Base-by-base conservation (phyloP, 2,113 vertebrate species). In the Microcebus jonahi region DNA sequence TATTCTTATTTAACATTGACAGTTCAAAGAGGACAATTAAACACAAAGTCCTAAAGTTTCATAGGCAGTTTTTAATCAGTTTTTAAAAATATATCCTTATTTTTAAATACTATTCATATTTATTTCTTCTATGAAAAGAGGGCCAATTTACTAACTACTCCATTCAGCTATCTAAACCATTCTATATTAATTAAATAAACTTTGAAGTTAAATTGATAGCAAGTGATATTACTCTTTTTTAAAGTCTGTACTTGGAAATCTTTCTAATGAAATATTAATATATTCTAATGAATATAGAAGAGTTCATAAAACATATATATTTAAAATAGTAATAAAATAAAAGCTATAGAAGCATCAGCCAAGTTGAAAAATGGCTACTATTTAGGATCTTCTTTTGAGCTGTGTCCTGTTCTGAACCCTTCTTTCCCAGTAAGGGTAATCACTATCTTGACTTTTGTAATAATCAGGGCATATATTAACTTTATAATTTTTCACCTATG, bases 131-230 rank as follows among this genome's bases (percentile, higher is more conserved):
- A 50, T 48, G 27, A 84, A 20, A 59, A 73, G 6, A 73, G 3
- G 9, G 3, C 2, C 50, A 87, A 25, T n/a, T 82, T 65, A 55
- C 27, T 67, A 88, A 88, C 8, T 83, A 42, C 2, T 50, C 50
- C 8, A 53, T 76, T 63, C 5, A 10, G 14, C n/a, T 23, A 57
- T 34, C 9, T 31, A 88, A 91, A 29, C 21, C 27, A 42, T 63
- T 90, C 7, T 75, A 17, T 76, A 42, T 42, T 82, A 20, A 42
- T 68, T 63, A 91, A 86, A 71, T 48, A 31, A 10, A 71, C n/a
- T 12, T 55, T 45, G 29, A 73, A 77, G 53, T 86, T 90, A 81
- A 79, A 73, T 80, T 88, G n/a, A 88, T 55, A 92, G 68, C 10
- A 79, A 67, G 20, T 48, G 42, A 0, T 79, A 88, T 3, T 12